phyloP scores from a whole-genome alignment of 2,888 invertebrate genomes.

The Apamea anceps region DNA sequence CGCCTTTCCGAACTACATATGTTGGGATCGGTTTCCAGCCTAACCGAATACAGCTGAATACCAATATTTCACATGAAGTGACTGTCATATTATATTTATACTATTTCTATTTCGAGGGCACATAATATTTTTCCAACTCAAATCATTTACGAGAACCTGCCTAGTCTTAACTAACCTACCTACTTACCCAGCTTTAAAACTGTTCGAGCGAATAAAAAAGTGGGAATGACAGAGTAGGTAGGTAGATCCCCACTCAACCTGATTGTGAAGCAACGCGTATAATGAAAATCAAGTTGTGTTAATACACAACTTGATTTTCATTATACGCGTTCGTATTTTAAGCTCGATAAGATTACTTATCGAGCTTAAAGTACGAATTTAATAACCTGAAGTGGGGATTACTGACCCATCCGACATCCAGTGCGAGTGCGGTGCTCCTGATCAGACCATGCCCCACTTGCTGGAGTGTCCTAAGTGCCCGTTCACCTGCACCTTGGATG shows the following conservation, averaged over 20 bases:
- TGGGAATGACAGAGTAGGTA: not conserved
- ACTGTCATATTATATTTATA: not conserved
- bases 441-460: too few species aligned
- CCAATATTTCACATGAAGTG: too few species aligned
- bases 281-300: not conserved
- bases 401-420: too few species aligned
- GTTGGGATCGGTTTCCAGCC: not conserved
- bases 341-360: not conserved
- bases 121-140: conserved; percentile 13
- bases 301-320: too few species aligned
- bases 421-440: too few species aligned
- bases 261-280: conserved; percentile 2
- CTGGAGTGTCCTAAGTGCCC: too few species aligned
- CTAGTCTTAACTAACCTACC: too few species aligned
- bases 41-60: not conserved
- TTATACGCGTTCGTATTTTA: too few species aligned
- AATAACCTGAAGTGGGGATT: too few species aligned
- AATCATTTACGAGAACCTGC: not conserved
- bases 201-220: conserved; percentile 1
- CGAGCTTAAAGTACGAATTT: not conserved
- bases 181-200: not conserved
- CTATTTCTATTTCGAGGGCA: not conserved
- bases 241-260: not conserved
- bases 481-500: too few species aligned
- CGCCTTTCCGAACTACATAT: not conserved